phyloP scores from a whole-genome alignment of 2,797 vertebrate genomes.

The Columba guinea region DNA sequence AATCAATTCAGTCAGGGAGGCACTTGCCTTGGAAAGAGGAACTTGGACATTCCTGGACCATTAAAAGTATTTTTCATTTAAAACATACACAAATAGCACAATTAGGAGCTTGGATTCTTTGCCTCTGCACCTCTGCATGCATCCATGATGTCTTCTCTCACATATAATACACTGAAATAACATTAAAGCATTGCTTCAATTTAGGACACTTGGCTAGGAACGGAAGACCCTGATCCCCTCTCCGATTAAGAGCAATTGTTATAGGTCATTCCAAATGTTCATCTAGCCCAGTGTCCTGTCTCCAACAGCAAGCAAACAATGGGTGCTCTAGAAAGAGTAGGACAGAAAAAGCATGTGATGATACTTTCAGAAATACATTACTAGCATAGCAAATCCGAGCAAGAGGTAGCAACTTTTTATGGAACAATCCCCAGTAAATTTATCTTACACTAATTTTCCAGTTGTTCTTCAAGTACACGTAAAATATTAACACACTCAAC shows the following conservation, averaged over 20 bases:
- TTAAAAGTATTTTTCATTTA: background rate
- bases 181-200: background rate
- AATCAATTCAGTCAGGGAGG: background rate
- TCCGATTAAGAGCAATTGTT: background rate
- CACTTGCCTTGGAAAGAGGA: background rate
- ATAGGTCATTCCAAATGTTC: background rate
- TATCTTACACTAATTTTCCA: background rate
- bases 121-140: background rate
- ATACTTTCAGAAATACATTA: background rate
- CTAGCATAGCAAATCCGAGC: background rate
- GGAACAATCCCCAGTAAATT: background rate
- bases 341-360: background rate
- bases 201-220: background rate
- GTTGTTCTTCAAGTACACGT: background rate
- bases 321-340: background rate
- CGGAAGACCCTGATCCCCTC: background rate
- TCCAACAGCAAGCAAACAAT: background rate
- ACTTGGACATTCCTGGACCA: background rate
- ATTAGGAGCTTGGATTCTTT: background rate
- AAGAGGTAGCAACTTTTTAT: background rate
- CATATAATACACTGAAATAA: background rate
- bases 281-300: background rate
- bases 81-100: background rate
- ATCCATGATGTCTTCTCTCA: background rate
- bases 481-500: background rate